phyloP scores from a whole-genome alignment of 2,113 vertebrate species.

The Scophthalmus maximus region DNA sequence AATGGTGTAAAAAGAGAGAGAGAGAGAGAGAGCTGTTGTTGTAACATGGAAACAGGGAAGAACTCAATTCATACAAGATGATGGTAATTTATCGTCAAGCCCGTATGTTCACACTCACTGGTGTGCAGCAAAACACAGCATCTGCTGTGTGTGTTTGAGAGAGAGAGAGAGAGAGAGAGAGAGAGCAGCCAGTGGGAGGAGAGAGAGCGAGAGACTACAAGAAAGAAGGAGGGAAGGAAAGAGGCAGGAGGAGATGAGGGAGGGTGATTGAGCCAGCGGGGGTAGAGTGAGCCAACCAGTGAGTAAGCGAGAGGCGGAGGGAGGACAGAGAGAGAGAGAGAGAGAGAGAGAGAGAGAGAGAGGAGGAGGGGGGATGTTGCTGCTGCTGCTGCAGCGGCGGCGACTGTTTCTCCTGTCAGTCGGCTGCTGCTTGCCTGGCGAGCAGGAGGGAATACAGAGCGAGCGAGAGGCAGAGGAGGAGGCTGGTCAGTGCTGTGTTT shows the following conservation, averaged over 20 bases:
- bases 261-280: slow-evolving; percentile 71
- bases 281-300: slow-evolving; percentile 63
- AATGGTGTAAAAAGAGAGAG: neutral
- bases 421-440: slow-evolving; percentile 72
- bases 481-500: slow-evolving; percentile 37
- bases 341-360: slow-evolving; percentile 45
- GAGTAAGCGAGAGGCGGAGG: slow-evolving; percentile 56
- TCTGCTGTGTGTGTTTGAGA: slow-evolving; percentile 50
- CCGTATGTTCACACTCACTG: slow-evolving; percentile 49
- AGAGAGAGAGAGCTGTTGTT: slow-evolving; percentile 22
- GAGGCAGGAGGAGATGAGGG: slow-evolving; percentile 33
- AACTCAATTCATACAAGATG: too few relatives aligned
- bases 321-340: slow-evolving; percentile 51
- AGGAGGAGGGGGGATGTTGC: slow-evolving; percentile 3
- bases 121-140: slow-evolving; percentile 53
- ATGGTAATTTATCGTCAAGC: slow-evolving; percentile 45
- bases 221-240: slow-evolving; percentile 40
- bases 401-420: slow-evolving; percentile 82
- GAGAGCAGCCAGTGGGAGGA: slow-evolving; percentile 65
- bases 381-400: slow-evolving; percentile 63
- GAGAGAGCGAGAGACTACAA: slow-evolving; percentile 56
- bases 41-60: slow-evolving; percentile 13
- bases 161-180: slow-evolving; percentile 29
- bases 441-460: slow-evolving; percentile 73
- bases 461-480: slow-evolving; percentile 35